Evolutionary conservation across 2,797 vertebrate genomes (phyloP).

Genomic region (Threskiornis aethiopicus): DNA sequence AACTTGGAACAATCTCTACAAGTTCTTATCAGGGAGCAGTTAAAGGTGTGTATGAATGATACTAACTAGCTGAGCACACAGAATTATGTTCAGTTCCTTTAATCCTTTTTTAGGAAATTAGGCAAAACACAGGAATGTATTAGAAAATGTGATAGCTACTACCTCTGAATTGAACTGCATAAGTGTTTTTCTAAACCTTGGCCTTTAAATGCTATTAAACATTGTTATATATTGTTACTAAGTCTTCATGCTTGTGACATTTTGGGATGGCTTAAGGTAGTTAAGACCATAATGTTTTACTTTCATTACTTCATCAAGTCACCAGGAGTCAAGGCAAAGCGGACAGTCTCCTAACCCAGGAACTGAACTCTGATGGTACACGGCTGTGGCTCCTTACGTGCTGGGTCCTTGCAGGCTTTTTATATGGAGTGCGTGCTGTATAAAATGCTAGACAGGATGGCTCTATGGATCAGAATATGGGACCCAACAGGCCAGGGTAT

Average conservation of each 20-base stretch:
- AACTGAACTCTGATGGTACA: not conserved
- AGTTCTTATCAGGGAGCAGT: not conserved
- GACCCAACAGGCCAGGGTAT: not conserved
- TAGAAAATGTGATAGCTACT: not conserved
- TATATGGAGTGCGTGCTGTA: rapidly evolving
- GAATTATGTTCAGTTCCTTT: not conserved
- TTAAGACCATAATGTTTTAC: not conserved
- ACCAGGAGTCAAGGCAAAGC: not conserved
- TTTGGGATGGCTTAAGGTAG: not conserved
- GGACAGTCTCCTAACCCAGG: not conserved
- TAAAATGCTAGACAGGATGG: not conserved
- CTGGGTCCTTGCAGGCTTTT: not conserved
- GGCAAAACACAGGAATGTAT: not conserved
- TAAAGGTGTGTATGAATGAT: not conserved
- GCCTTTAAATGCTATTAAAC: not conserved
- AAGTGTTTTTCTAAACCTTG: not conserved
- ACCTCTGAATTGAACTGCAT: not conserved
- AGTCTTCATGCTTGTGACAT: not conserved
- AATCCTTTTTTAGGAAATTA: not conserved
- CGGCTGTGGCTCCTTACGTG: not conserved
- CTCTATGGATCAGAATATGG: not conserved
- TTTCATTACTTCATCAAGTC: not conserved
- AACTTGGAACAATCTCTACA: not conserved
- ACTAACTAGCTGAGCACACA: not conserved
- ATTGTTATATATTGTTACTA: not conserved